Conservation (phyloP, 2,888 invertebrate genomes). For the Caenorhabditis angaria region DNA sequence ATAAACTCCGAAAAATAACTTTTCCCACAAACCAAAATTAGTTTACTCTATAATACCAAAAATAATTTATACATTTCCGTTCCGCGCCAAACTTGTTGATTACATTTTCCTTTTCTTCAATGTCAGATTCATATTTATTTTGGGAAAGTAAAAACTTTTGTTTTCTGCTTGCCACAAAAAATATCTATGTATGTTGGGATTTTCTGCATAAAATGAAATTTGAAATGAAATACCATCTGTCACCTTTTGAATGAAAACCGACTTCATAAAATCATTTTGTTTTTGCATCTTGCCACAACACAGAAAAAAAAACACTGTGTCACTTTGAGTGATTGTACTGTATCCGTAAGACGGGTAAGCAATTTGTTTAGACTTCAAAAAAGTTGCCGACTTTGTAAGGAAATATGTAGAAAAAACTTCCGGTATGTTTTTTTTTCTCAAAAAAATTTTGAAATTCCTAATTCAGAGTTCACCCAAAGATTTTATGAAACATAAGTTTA, state of each 20-base stretch:
- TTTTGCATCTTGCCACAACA: not conserved
- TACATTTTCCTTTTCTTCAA: not conserved
- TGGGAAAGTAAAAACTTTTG: not conserved
- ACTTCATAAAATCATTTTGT: not conserved
- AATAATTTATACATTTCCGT: constrained; percentile 3
- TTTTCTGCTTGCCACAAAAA: not conserved
- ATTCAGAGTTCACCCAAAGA: not conserved
- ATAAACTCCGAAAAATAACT: not conserved
- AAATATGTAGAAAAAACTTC: not conserved
- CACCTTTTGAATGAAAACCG: not conserved
- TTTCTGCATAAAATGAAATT: not conserved
- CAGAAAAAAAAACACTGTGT: not conserved
- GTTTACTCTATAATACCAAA: not conserved
- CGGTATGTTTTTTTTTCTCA: not conserved
- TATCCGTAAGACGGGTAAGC: not conserved
- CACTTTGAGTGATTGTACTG: constrained; percentile 4
- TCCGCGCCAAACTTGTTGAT: constrained; percentile 1
- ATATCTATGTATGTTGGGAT: too few relatives aligned
- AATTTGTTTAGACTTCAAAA: not conserved
- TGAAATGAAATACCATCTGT: not conserved
- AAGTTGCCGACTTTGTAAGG: constrained; percentile 1
- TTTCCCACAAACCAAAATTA: not conserved
- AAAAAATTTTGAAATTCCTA: not conserved
- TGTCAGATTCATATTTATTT: not conserved
- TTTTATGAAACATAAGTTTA: not conserved